Evolutionary conservation across 2,797 vertebrate genomes (phyloP).

Genomic region (Apodemus agrarius): DNA sequence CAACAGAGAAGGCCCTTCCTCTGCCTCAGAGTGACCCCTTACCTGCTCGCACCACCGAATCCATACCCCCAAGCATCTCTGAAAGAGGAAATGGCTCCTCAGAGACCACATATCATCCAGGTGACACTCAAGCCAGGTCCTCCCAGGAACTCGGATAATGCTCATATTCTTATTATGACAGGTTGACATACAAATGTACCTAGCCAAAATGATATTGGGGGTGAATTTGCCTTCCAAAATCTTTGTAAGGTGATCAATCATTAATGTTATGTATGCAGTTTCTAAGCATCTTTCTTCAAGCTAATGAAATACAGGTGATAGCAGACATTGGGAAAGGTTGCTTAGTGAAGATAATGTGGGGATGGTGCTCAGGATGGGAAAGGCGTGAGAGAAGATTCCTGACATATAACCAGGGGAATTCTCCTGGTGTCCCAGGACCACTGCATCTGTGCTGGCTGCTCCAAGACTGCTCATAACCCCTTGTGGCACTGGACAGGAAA

Average conservation of each 20-base stretch:
- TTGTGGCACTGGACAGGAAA: fast-evolving
- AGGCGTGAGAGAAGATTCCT: too few species aligned
- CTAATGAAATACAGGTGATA: neutral
- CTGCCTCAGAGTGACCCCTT: neutral
- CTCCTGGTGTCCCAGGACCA: fast-evolving
- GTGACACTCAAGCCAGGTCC: neutral
- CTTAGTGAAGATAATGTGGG: too few species aligned
- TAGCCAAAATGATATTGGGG: neutral
- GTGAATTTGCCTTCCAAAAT: neutral
- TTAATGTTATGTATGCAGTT: neutral
- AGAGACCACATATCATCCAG: neutral
- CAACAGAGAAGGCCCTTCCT: neutral
- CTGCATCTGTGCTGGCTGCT: fast-evolving
- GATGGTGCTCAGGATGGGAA: fast-evolving
- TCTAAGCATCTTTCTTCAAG: neutral
- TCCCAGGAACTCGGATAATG: neutral
- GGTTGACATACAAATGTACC: constrained; percentile 26
- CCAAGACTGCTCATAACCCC: fast-evolving
- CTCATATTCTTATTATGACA: neutral
- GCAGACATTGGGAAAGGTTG: neutral
- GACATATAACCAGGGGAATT: fast-evolving
- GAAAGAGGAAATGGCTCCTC: constrained; percentile 63
- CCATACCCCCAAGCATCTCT: constrained; percentile 78
- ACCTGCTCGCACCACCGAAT: constrained; percentile 70
- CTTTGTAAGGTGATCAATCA: neutral